Percentiles rank a stretch among this genome's conserved stretches.
Evolutionary conservation across 1,140 invertebrate species (phyloP).

Genomic region (Belonocnema kinseyi): DNA sequence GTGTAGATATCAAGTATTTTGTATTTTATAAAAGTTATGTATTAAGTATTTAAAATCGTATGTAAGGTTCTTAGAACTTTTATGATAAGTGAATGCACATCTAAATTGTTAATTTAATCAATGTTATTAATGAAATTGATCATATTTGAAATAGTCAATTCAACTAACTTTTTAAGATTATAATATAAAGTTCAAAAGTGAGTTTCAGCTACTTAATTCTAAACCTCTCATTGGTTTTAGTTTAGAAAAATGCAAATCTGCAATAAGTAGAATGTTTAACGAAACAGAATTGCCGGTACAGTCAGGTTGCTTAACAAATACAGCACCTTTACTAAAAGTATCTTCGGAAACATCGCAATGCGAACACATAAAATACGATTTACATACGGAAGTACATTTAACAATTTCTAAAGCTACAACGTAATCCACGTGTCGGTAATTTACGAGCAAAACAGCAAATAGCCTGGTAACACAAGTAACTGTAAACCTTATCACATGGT

Average conservation of each 20-base stretch:
- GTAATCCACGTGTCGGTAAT: constrained; percentile 26
- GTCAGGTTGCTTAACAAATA: constrained; percentile 13
- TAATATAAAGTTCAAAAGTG: background rate
- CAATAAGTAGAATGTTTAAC: background rate
- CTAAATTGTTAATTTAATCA: too few species aligned
- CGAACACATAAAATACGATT: background rate
- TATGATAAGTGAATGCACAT: too few species aligned
- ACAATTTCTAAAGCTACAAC: constrained; percentile 9
- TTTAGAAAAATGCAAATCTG: background rate
- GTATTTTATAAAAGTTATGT: too few species aligned
- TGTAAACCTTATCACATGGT: constrained; percentile 9
- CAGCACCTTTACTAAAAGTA: constrained; percentile 8
- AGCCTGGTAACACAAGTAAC: constrained; percentile 21
- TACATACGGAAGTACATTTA: constrained; percentile 13
- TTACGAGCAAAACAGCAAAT: constrained; percentile 29
- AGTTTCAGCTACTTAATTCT: background rate
- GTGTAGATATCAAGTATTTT: background rate
- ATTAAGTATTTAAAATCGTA: too few species aligned
- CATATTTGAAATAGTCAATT: background rate
- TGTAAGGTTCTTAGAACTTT: too few species aligned
- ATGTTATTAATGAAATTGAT: too few species aligned
- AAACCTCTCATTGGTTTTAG: background rate
- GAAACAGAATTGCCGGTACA: constrained; percentile 11
- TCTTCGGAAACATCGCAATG: constrained; percentile 7
- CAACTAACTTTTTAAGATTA: background rate